Evolutionary conservation across 2,113 vertebrate genomes (phyloP), one percentile per base, ranked within the genome.

Genomic region (Scomber japonicus): DNA sequence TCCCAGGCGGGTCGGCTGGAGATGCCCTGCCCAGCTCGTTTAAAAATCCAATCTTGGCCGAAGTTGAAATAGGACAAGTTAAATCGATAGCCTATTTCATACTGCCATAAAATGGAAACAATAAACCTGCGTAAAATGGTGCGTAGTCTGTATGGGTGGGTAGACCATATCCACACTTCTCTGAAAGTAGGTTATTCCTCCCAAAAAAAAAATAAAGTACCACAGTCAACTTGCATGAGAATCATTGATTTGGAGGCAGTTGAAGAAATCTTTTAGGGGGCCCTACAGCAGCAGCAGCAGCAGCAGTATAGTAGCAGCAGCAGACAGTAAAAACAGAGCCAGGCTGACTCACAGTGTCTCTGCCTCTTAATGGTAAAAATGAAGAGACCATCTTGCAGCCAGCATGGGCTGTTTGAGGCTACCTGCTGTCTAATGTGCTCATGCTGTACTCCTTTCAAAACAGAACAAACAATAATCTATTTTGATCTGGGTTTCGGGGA

Each of bases 51-150:
- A 88, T 91, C 78, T 88, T 51, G 79, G 71, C 81, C 83, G 68
- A 91, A 91, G 86, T 91, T 91, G 86, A 89, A 93, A 86, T 73
- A 84, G 89, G 89, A 68, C 84, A 77, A 83, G 81, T 87, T 69
- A 17, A 90, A 92, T 92, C 91, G 88, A 93, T 92, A 88, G 81
- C 10, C 88, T 88, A 91, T 92, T 91, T 91, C 85, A 83, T 75
- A 12, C 24, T 30, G 88, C 82, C 82, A 82, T 88, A 81, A 89
- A 92, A 85, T 83, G 87, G 88, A 91, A 91, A 90, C 82, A 88
- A 91, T 86, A 86, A 82, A 74, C n/a, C 78, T 55, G 84, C 82
- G 84, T 74, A 80, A 80, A 87, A 84, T 87, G 83, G 62, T 78
- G 88, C 87, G 81, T 46, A 77, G 87, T 8, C 55, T 60, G 51